These are phyloP conservation scores for Allophyes oxyacanthae DNA, from an alignment of 2,888 invertebrate species.

Conservation along the genomic window DNA sequence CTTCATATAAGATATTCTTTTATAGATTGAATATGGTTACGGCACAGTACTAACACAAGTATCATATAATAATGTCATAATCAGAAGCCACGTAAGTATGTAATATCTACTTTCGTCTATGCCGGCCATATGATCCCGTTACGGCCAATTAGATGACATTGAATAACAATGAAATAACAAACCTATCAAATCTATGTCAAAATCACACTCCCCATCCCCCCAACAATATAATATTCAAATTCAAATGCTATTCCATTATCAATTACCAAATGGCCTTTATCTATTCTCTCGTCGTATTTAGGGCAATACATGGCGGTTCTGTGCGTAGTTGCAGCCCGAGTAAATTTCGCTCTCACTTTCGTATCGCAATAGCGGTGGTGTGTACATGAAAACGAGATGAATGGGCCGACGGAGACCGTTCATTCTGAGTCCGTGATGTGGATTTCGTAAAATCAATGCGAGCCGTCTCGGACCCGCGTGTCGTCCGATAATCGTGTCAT, in stretches of 20 bases:
- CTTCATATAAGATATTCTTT: too few species aligned
- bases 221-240: conserved; percentile 26
- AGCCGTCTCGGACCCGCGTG: conserved; percentile 79
- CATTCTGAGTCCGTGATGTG: conserved; percentile 84
- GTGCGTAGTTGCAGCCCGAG: conserved; percentile 83
- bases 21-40: too few species aligned
- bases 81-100: too few species aligned
- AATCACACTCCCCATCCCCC: conserved; percentile 21
- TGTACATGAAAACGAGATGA: conserved; percentile 89
- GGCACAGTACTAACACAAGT: too few species aligned
- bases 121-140: too few species aligned
- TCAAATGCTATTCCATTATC: conserved; percentile 62
- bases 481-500: conserved; percentile 81
- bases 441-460: conserved; percentile 87
- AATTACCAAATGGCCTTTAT: conserved; percentile 59
- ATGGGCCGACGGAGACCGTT: conserved; percentile 85
- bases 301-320: conserved; percentile 70
- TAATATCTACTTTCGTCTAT: too few species aligned
- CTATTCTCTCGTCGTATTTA: conserved; percentile 79
- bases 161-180: conserved; percentile 5
- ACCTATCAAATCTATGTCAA: conserved; percentile 22
- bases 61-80: too few species aligned
- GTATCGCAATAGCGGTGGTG: conserved; percentile 83
- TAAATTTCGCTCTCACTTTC: conserved; percentile 88
- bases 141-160: conserved; percentile 10